These are phyloP conservation scores for Conchocele bisecta DNA, from an alignment of 2,888 invertebrate species.

Conservation along the genomic window DNA sequence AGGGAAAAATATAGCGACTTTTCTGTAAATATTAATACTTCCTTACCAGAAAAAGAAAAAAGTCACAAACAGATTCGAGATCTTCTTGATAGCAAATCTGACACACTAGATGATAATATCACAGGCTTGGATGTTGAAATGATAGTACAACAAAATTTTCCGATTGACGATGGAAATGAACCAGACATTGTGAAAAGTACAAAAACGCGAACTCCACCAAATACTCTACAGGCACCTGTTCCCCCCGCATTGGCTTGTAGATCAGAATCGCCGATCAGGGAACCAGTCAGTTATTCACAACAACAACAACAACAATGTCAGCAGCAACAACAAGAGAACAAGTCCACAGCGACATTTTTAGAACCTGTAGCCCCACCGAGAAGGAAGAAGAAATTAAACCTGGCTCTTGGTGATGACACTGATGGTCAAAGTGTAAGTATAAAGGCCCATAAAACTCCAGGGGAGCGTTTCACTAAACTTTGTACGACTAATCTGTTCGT, in stretches of 20 bases:
- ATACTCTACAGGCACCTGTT: conserved; percentile 50
- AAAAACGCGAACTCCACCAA: conserved; percentile 84
- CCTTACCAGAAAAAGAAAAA: conserved; percentile 58
- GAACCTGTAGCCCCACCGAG: conserved; percentile 75
- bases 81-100: conserved; percentile 28
- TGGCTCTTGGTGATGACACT: background rate
- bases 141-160: conserved; percentile 67
- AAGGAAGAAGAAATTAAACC: conserved; percentile 72
- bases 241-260: too few species aligned
- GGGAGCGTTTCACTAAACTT: too few species aligned
- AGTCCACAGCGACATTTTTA: conserved; percentile 8
- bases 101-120: conserved; percentile 40
- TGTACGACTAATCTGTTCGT: too few species aligned
- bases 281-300: too few species aligned
- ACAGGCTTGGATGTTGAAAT: conserved; percentile 64
- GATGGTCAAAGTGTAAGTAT: background rate
- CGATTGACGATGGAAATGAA: conserved; percentile 84
- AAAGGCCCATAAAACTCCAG: too few species aligned
- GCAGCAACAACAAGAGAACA: too few species aligned
- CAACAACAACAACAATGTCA: too few species aligned
- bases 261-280: too few species aligned
- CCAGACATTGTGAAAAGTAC: conserved; percentile 97
- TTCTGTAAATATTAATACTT: conserved; percentile 50
- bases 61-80: conserved; percentile 52
- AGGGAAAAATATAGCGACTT: conserved; percentile 37